Evolutionary conservation across 2,888 invertebrate species (phyloP).

Genomic region (Arctia plantaginis): DNA sequence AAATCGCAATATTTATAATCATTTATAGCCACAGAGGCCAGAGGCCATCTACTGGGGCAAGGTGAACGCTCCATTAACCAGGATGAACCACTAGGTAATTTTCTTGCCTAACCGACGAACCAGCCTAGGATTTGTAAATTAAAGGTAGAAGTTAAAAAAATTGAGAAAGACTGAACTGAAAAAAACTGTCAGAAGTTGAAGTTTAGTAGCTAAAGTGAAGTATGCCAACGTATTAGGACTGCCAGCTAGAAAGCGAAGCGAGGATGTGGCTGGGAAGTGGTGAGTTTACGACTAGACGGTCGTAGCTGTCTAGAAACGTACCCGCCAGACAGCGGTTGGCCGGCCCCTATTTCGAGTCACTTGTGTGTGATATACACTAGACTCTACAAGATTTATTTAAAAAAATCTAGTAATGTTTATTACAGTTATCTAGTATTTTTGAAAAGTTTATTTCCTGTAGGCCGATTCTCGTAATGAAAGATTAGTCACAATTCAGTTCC

Average conservation of each 20-base stretch:
- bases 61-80: no score
- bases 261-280: not conserved
- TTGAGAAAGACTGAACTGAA: not conserved
- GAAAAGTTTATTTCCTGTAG: no score
- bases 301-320: not conserved
- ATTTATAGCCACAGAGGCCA: not conserved
- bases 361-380: not conserved
- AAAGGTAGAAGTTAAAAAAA: no score
- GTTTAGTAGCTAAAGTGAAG: not conserved
- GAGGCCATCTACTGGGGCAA: no score
- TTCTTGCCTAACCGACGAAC: not conserved
- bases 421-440: no score
- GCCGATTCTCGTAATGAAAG: no score
- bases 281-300: not conserved
- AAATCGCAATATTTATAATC: not conserved
- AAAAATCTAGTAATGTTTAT: not conserved
- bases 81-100: not conserved
- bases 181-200: not conserved
- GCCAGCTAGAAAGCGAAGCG: constrained; percentile 1
- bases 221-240: not conserved
- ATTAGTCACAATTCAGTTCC: no score
- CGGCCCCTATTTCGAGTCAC: not conserved
- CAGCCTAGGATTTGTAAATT: not conserved
- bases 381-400: not conserved
- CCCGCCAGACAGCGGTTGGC: not conserved